These are phyloP conservation scores for Cirrhinus mrigala DNA, from an alignment of 2,797 vertebrate species.

Conservation along the genomic window DNA sequence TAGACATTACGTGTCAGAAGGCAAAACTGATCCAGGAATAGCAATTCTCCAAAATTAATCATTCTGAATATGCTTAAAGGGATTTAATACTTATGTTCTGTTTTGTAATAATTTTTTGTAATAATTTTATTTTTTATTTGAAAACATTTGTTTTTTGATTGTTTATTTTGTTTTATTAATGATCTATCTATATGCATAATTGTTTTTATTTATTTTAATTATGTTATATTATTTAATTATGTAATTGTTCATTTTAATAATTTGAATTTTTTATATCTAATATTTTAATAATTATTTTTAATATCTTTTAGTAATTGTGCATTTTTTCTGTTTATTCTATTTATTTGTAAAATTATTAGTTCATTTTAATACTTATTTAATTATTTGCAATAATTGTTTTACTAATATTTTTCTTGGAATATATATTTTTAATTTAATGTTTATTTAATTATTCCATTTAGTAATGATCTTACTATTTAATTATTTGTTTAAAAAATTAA, in stretches of 20 bases:
- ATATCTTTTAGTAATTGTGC: not conserved
- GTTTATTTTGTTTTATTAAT: too few relatives aligned
- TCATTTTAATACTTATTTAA: not conserved
- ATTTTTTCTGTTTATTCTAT: not conserved
- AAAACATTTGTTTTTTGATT: too few relatives aligned
- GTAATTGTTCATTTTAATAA: not conserved
- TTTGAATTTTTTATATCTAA: not conserved
- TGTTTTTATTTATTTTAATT: too few relatives aligned
- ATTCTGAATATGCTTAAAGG: not conserved
- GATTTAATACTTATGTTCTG: not conserved
- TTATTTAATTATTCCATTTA: too few relatives aligned
- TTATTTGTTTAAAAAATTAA: not conserved
- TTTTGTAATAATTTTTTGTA: not conserved
- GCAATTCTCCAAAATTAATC: constrained; percentile 28
- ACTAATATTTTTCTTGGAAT: not conserved
- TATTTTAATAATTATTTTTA: not conserved
- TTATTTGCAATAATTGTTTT: not conserved
- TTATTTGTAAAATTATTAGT: not conserved
- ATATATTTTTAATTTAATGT: not conserved
- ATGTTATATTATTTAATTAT: not conserved
- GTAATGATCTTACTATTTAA: not conserved
- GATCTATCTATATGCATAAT: too few relatives aligned
- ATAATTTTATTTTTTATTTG: not conserved
- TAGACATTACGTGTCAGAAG: constrained; percentile 16
- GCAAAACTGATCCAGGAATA: constrained; percentile 30